These are phyloP conservation scores for Sinodicranocentrus sp. DNA, from an alignment of 2,888 invertebrate species.

Conservation along the genomic window DNA sequence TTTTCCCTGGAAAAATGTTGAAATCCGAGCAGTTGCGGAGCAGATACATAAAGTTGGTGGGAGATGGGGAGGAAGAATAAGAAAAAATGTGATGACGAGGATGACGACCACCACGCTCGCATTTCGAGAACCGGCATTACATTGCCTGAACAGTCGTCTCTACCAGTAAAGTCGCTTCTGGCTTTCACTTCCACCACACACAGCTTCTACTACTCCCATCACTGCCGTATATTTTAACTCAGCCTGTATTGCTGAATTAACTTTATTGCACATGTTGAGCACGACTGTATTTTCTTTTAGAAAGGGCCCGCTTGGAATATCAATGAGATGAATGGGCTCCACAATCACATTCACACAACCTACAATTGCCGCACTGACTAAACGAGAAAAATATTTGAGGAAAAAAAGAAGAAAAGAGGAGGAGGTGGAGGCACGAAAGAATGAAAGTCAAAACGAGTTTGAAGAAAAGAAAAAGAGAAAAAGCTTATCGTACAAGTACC, in stretches of 20 bases:
- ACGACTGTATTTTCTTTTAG: slow-evolving; percentile 75
- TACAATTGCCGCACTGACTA: not conserved
- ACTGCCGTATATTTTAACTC: not conserved
- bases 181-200: slow-evolving; percentile 34
- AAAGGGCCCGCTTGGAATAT: slow-evolving; percentile 67
- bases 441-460: slow-evolving; percentile 9
- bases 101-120: slow-evolving; percentile 13
- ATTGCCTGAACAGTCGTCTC: not conserved
- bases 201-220: not conserved
- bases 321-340: slow-evolving; percentile 57
- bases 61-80: not conserved
- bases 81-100: slow-evolving; percentile 39
- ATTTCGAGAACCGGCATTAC: slow-evolving; percentile 13
- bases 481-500: too few relatives aligned
- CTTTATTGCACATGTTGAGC: slow-evolving; percentile 71
- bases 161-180: slow-evolving; percentile 25
- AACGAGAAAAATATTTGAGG: not conserved
- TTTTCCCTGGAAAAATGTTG: not conserved
- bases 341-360: slow-evolving; percentile 9
- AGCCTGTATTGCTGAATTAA: slow-evolving; percentile 44
- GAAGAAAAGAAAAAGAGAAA: not conserved
- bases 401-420: not conserved
- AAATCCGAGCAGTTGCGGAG: too few relatives aligned
- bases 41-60: not conserved
- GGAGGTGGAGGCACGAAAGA: not conserved